Percentiles rank a stretch among this genome's conserved stretches.
phyloP scores from a whole-genome alignment of 1,140 invertebrate species.

The Triops cancriformis region DNA sequence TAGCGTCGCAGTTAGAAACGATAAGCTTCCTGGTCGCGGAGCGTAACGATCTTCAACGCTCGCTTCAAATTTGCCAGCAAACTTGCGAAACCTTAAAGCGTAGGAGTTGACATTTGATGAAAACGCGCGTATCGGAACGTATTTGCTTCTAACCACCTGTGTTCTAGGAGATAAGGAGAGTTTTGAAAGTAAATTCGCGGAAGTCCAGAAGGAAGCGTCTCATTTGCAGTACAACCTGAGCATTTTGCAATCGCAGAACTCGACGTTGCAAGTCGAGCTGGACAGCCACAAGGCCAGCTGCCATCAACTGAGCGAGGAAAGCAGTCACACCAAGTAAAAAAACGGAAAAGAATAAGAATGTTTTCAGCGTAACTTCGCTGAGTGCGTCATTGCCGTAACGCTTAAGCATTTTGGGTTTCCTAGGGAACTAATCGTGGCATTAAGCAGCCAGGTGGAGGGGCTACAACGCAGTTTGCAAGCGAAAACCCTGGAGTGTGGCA shows the following conservation, averaged over 20 bases:
- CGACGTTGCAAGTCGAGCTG: neutral
- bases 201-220: neutral
- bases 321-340: neutral
- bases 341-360: too few species aligned
- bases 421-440: neutral
- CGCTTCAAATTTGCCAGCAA: neutral
- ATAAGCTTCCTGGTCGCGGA: constrained; percentile 12
- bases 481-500: neutral
- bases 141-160: neutral
- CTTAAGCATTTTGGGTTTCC: neutral
- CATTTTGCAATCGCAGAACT: constrained; percentile 22
- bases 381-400: neutral
- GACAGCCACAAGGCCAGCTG: neutral
- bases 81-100: neutral
- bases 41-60: constrained; percentile 11
- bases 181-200: neutral
- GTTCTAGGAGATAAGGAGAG: neutral
- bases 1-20: neutral
- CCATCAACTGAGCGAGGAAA: neutral
- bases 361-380: neutral
- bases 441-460: neutral
- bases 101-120: neutral
- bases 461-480: constrained; percentile 11
- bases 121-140: neutral
- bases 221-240: constrained; percentile 18